Evolutionary conservation across 2,113 vertebrate species (phyloP).

Genomic region (Saccopteryx leptura): DNA sequence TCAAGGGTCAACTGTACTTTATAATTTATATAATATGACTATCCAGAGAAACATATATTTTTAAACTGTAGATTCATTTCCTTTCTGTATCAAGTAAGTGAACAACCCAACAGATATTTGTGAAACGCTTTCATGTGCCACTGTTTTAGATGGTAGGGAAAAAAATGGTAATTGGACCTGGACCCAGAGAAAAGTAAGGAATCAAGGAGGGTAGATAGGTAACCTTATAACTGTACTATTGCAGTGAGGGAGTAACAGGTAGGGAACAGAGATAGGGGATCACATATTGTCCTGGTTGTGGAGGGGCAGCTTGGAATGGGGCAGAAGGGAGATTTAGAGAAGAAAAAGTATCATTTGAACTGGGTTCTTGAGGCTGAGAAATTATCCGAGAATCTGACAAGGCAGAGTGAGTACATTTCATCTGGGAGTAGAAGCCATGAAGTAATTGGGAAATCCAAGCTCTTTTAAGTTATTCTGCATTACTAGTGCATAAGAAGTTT

Average conservation of each 20-base stretch:
- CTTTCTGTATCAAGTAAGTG: not conserved
- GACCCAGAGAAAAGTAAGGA: not conserved
- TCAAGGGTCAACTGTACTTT: not conserved
- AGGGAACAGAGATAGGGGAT: fast-evolving
- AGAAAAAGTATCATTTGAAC: not conserved
- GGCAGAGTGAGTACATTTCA: not conserved
- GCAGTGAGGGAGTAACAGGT: not conserved
- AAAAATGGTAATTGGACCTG: not conserved
- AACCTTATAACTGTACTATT: not conserved
- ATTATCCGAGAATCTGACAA: not conserved
- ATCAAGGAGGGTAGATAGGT: not conserved
- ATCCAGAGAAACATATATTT: not conserved
- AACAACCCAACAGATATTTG: not conserved
- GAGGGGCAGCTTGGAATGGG: not conserved
- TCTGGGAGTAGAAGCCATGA: not conserved
- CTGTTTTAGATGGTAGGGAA: not conserved
- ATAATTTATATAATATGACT: not conserved
- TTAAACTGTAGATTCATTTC: not conserved
- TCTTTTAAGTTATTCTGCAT: not conserved
- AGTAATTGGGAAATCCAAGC: not conserved
- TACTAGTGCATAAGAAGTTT: not conserved
- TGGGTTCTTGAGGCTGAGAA: not conserved
- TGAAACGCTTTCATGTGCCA: not conserved
- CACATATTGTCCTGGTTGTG: fast-evolving
- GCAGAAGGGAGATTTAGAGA: not conserved